Base-by-base conservation (phyloP, 2,113 vertebrate genomes). In the Periophthalmodon schlosseri region DNA sequence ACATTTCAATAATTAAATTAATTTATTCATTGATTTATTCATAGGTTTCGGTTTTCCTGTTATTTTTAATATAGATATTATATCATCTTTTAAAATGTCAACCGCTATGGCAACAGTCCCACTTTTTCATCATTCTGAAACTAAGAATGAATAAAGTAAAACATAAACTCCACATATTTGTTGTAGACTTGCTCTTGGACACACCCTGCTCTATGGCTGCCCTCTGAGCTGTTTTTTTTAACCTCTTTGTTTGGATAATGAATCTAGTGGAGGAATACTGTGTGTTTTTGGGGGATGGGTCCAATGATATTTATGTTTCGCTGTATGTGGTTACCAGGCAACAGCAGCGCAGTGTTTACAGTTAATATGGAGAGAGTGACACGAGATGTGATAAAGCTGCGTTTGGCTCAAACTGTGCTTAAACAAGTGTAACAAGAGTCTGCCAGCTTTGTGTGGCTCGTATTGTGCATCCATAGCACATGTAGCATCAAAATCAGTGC, bases 361-460 rank as follows among this genome's bases (percentile, higher is more conserved):
- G 85, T 91, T 93, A 91, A 91, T 92, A 92, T 89, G 88, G 92
- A 86, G 77, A 89, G 88, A 92, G 87, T 92, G 87, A 89, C 91
- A 86, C 87, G 86, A 87, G 86, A 73, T 87, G 68, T 85, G 73
- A 88, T 87, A 86, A 74, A 86, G 74, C 87, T 89, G 81, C 73
- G 84, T 88, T 90, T 85, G 86, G 85, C 86, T 83, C 83, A 84
- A 88, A 78, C 80, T 66, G 39, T 6, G 61, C 18, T 33, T 34
- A 20, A 63, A 20, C 10, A 36, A 44, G 72, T n/a, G 52, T 78
- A 80, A 79, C 81, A 80, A 83, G 76, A 72, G 16, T 72, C 39
- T 44, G 39, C 39, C 6, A 3, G 28, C 73, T 64, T 28, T 73
- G 65, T 72, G 57, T 67, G 61, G 57, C 65, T 47, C 69, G 23